Conservation (phyloP, 1,140 invertebrate species). For the Diprion similis region DNA sequence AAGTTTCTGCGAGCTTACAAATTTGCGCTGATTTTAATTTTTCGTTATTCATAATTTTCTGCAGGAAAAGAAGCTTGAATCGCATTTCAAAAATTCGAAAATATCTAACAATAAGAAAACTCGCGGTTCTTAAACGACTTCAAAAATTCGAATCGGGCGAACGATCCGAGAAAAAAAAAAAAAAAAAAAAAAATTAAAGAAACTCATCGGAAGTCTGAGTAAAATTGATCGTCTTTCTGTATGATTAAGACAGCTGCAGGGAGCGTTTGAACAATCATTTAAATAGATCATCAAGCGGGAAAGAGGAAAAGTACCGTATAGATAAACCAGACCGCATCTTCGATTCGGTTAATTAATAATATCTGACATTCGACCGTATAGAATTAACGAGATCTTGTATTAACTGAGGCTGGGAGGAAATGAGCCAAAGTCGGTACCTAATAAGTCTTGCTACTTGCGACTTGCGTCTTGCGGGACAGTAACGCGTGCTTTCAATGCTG, state of each 20-base stretch:
- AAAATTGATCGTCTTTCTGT: neutral
- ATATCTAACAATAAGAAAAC: too few species aligned
- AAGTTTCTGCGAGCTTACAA: too few species aligned
- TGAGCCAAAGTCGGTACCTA: conserved; percentile 41
- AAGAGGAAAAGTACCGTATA: too few species aligned
- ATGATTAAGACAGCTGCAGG: too few species aligned
- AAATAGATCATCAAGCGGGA: too few species aligned
- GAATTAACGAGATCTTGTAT: conserved; percentile 28
- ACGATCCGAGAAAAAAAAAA: neutral
- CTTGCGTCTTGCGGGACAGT: neutral
- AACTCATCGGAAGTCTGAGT: neutral
- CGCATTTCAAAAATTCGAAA: too few species aligned
- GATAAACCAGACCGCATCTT: neutral
- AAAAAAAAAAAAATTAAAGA: neutral
- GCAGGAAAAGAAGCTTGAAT: too few species aligned
- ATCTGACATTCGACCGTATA: conserved; percentile 10
- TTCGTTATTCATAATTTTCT: too few species aligned
- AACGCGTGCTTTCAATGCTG: conserved; percentile 11
- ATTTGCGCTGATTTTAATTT: too few species aligned
- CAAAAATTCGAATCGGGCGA: neutral
- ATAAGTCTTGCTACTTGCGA: conserved; percentile 38
- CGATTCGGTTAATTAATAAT: neutral
- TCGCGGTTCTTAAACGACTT: neutral
- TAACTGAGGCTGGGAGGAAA: conserved; percentile 37
- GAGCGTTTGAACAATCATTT: too few species aligned